Base-by-base conservation (phyloP, 2,888 invertebrate species). In the Falcaria lacertinaria region DNA sequence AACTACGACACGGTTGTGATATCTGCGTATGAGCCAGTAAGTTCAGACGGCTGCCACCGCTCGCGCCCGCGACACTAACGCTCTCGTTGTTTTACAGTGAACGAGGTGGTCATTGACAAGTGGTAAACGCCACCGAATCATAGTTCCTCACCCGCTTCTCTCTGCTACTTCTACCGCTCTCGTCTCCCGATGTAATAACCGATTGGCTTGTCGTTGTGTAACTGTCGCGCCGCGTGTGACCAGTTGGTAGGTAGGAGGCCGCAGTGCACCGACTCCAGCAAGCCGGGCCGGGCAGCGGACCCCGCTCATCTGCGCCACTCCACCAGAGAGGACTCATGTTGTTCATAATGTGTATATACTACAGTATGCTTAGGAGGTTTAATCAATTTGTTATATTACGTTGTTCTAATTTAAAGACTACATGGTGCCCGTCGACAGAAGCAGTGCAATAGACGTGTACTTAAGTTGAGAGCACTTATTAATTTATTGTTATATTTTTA, bases 61-160 rank as follows among this genome's bases (percentile, higher is more conserved):
- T 67, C 77, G 76, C 76, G 75, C 63, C 60, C 67, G 60, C 66
- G 48, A 69, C 74, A 78, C 80, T 86, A 88, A 86, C 82, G 61
- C 74, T 81, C 72, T 63, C 80, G 77, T 87, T 89, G 75, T 89
- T 89, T 92, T 93, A 78, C 93, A 93, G 93, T 90, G 91, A 92
- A 92, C 90, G 93, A 93, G 79, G 88, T 83, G 87, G 93, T 93
- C 89, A 76, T 92, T 90, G 91, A 92, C 91, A 93, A 91, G 90
- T 93, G 92, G 93, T 91, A 91, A 89, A 79, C 81, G 74, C 85
- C 86, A 87, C 83, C 76, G 74, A 69, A 69, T 72, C 82, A 75
- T 82, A 84, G 84, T 83, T 82, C 86, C 85, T 85, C 86, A 76
- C 65, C 83, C 79, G 83, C 87, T 81, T 81, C 83, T 84, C 80